A percentile compares a stretch with the other conserved stretches of the same genome.
phyloP scores from a whole-genome alignment of 2,888 invertebrate species.

The Celastrina argiolus region DNA sequence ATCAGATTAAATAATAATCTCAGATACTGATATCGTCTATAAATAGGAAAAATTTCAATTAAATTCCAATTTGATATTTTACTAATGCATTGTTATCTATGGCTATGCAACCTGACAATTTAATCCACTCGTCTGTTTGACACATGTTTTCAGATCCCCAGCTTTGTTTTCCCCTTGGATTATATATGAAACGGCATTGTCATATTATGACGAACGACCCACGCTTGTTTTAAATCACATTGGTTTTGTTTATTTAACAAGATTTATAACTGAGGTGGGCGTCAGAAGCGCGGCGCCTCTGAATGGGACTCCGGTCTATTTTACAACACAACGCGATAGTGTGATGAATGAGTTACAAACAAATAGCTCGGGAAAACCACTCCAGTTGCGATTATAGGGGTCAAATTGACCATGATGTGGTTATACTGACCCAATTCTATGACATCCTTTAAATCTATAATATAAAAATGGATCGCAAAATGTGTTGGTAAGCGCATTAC shows the following conservation, averaged over 20 bases:
- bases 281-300: slow-evolving; percentile 8
- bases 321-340: background rate
- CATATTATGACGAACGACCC: background rate
- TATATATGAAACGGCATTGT: background rate
- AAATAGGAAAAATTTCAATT: too few relatives aligned
- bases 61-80: too few relatives aligned
- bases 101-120: background rate
- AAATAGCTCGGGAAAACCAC: slow-evolving; percentile 7
- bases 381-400: background rate
- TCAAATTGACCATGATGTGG: too few relatives aligned
- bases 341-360: too few relatives aligned
- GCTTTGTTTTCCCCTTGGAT: background rate
- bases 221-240: slow-evolving; percentile 5
- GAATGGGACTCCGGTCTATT: background rate
- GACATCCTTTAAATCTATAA: too few relatives aligned
- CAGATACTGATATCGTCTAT: too few relatives aligned
- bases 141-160: background rate
- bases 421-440: too few relatives aligned
- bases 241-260: slow-evolving; percentile 1
- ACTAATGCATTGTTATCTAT: too few relatives aligned
- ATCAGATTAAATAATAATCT: too few relatives aligned
- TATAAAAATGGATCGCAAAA: too few relatives aligned
- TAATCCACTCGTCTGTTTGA: background rate
- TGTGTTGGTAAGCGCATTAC: too few relatives aligned
- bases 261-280: background rate